Conservation (phyloP, 2,888 invertebrate genomes). For the Standfussiana lucernea region DNA sequence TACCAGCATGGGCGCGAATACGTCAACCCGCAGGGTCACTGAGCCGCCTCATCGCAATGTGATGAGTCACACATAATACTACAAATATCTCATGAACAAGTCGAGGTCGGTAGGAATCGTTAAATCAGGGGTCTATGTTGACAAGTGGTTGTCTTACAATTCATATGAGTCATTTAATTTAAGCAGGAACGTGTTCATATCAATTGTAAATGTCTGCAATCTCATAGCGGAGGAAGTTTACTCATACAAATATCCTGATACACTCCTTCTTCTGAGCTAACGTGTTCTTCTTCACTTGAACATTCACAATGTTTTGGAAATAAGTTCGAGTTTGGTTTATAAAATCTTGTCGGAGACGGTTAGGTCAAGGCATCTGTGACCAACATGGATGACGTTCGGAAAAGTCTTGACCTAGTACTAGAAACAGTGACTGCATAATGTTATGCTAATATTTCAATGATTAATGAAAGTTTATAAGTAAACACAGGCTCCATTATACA, state of each 20-base stretch:
- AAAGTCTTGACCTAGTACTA: conserved; percentile 55
- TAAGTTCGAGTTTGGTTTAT: not conserved
- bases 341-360: conserved; percentile 35
- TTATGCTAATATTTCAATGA: conserved; percentile 26
- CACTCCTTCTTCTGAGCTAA: not conserved
- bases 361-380: conserved; percentile 54
- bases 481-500: not conserved
- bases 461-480: not conserved
- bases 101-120: not conserved
- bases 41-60: too few relatives aligned
- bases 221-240: not conserved
- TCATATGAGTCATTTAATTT: not conserved
- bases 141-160: not conserved
- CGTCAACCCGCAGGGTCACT: too few relatives aligned
- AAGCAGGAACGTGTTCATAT: not conserved
- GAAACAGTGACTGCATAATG: conserved; percentile 33
- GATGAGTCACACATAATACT: conserved; percentile 1
- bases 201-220: not conserved
- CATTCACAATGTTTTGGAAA: not conserved
- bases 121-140: conserved; percentile 15
- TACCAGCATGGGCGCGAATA: not conserved
- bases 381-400: conserved; percentile 44
- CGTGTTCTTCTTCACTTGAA: not conserved
- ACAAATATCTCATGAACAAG: not conserved
- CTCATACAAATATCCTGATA: not conserved